Base-by-base conservation (phyloP, 2,113 vertebrate species). In the Pomatostomus ruficeps region DNA sequence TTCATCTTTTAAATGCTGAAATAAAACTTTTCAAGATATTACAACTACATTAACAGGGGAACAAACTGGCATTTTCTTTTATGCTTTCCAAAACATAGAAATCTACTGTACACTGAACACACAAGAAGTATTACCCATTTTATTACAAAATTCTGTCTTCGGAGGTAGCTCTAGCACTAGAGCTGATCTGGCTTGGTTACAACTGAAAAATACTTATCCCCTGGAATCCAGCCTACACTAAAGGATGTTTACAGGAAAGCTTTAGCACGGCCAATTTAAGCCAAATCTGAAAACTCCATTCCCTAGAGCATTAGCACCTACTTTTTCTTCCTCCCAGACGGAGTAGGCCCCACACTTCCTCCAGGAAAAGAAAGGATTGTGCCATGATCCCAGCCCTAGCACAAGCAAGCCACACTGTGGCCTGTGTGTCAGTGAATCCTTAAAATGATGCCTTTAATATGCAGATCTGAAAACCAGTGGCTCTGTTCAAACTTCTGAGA, bases 181-280 rank as follows among this genome's bases (percentile, higher is more conserved):
- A 94, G 13, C 51, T 29, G 11, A 74, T 16, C 19, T 36, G 28
- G 24, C 57, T 85, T 63, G 20, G 22, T 61, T 81, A 84, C 26
- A 15, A 74, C 40, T 68, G 46, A 73, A 65, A 62, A 79, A 66
- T 13, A 67, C 46, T 58, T 71, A 33, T 49, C 42, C 14, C 13
- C 43, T 71, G 52, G 17, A 61, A 77, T 14, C 31, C 12, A 29
- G 14, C 26, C 16, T 19, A 65, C 1, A 0, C 15, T 46, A 40
- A 49, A 78, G 5, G 43, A 49, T 7, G 3, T n/a, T 58, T 43
- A 61, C 9, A 85, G 22, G 16, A 70, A 33, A 74, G 42, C 33
- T 88, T 62, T 11, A 74, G 22, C 0, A 0, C 8, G 1, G 49
- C 31, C 4, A 21, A 70, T 52, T 76, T 43, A 65, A 61, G 42